Base-by-base conservation (phyloP, 2,113 vertebrate genomes). In the Hyla sarda region DNA sequence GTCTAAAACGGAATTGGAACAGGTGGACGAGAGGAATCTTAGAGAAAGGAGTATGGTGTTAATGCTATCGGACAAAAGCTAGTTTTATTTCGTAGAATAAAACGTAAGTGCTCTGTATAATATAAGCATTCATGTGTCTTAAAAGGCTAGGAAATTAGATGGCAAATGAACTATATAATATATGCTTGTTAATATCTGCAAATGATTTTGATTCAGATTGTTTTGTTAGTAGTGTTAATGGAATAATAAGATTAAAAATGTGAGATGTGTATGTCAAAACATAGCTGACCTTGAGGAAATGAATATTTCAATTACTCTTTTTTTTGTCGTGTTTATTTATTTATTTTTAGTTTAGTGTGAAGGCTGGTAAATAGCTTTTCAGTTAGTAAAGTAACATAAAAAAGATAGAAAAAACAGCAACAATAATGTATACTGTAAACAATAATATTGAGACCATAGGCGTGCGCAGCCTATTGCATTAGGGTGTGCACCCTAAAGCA, bases 221-320 rank as follows among this genome's bases (percentile, higher is more conserved):
- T 77, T 77, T 77, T 65, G 60, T 30, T 54, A 9, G 8, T 77
- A 21, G 23, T 34, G 16, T 56, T 76, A 76, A 52, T 76, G 73
- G 14, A 52, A 52, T 76, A 76, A 76, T 52, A n/a, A 45, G 1
- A 14, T 50, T 28, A 16, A 7, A 25, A 75, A 50, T 75, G 69
- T 41, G 19, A 72, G 9, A 72, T 11, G 34, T 2, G 16, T 72
- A 37, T 41, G 34, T 41, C 34, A 23, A 5, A 45, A 19, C 10
- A 41, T 72, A 41, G 34, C 19, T 41, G 34, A 41, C 19, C 69
- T 72, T 41, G 69, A 72, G 19, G 17, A 41, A 37, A 71, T 71
- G 32, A 71, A 71, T 71, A 34, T 25, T 37, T 71, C 28, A 45
- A 9, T 3, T 23, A 28, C n/a, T n/a, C 1, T 6, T 47, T 47